These are phyloP conservation scores for Bambusicola thoracicus DNA, from an alignment of 2,113 vertebrate genomes.

Conservation along the genomic window DNA sequence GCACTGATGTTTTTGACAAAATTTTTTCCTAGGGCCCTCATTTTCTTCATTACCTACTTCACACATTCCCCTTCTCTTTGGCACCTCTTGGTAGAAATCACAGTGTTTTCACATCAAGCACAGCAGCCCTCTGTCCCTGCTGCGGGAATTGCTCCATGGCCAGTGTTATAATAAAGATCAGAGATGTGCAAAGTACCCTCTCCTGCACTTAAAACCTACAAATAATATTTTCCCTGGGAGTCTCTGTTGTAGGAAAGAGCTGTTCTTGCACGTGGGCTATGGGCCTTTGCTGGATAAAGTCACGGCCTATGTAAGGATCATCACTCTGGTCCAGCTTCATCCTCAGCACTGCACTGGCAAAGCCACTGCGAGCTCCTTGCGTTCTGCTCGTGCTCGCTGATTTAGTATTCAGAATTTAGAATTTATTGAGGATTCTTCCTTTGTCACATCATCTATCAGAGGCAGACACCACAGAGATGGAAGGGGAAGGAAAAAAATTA, in stretches of 20 bases:
- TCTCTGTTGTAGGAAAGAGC: not conserved
- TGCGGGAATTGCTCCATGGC: not conserved
- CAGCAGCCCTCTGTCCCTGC: not conserved
- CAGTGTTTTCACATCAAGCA: not conserved
- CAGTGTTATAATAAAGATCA: constrained; percentile 48
- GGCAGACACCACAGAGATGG: constrained; percentile 79
- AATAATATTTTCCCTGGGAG: constrained; percentile 40
- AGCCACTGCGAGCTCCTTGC: constrained; percentile 14
- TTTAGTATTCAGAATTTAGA: constrained; percentile 82
- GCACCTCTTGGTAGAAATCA: not conserved
- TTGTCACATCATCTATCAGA: constrained; percentile 84
- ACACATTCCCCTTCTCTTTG: not conserved
- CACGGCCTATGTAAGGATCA: rapidly evolving
- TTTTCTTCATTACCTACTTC: not conserved
- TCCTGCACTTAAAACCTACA: constrained; percentile 51
- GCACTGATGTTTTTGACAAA: rapidly evolving
- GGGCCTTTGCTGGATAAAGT: not conserved
- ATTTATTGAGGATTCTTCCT: constrained; percentile 80
- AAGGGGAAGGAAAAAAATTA: constrained; percentile 77
- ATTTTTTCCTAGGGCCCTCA: not conserved
- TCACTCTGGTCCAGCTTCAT: not conserved
- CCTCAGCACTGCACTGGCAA: not conserved
- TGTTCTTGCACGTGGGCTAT: not conserved
- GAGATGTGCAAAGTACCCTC: constrained; percentile 1
- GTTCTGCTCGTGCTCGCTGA: constrained; percentile 62